Percentiles rank a stretch among this genome's conserved stretches.
Evolutionary conservation across 2,888 invertebrate genomes (phyloP).

Genomic region (Litoditis marina): DNA sequence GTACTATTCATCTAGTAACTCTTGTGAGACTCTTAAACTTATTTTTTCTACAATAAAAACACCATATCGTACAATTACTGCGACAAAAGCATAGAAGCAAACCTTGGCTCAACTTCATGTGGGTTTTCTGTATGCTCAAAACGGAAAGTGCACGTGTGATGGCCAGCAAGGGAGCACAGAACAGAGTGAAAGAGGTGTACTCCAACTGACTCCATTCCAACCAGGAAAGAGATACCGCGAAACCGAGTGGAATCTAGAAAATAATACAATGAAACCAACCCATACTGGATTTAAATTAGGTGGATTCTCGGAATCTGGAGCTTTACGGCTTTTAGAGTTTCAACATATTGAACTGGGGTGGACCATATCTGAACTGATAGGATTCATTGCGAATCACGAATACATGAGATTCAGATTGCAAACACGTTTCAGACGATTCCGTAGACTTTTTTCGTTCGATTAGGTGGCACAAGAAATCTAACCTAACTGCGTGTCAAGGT

Average conservation of each 20-base stretch:
- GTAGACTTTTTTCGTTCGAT: too few species aligned
- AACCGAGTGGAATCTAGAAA: conserved; percentile 47
- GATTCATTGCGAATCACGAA: too few species aligned
- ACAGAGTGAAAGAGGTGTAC: conserved; percentile 42
- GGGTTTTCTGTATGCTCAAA: conserved; percentile 29
- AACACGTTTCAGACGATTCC: too few species aligned
- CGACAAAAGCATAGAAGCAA: background rate
- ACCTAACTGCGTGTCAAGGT: too few species aligned
- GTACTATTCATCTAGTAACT: too few species aligned
- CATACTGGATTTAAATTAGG: background rate
- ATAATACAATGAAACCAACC: background rate
- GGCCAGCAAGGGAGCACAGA: conserved; percentile 47
- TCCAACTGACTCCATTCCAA: conserved; percentile 58
- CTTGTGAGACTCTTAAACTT: too few species aligned
- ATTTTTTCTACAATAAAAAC: too few species aligned
- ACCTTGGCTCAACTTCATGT: conserved; percentile 6
- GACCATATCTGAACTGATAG: too few species aligned
- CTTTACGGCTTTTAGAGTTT: background rate
- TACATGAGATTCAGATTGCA: background rate
- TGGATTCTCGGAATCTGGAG: too few species aligned
- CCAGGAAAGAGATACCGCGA: conserved; percentile 55
- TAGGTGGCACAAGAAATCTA: too few species aligned
- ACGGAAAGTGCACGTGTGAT: conserved; percentile 41
- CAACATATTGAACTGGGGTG: too few species aligned
- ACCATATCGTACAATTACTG: too few species aligned